A percentile compares a stretch with the other conserved stretches of the same genome.
These are phyloP conservation scores for Nyctibius grandis DNA, from an alignment of 2,797 vertebrate species.

Conservation along the genomic window DNA sequence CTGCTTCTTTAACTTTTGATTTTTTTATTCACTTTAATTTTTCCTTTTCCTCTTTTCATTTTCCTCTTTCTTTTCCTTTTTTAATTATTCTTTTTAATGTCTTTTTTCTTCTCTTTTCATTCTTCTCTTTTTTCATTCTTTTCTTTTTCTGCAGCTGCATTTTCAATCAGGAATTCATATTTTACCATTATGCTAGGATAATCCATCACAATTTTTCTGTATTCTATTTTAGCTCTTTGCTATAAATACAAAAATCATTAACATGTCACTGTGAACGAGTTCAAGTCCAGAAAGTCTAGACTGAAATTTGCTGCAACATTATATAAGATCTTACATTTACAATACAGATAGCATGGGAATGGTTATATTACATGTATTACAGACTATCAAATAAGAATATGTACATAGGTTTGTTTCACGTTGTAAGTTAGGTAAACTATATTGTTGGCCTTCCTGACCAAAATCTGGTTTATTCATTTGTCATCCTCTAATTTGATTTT, in stretches of 20 bases:
- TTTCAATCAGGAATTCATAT: neutral
- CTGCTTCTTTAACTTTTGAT: neutral
- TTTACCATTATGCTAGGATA: neutral
- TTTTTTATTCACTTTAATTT: neutral
- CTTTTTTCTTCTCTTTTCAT: neutral
- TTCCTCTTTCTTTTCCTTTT: neutral
- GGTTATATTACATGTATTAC: neutral
- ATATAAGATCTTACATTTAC: neutral
- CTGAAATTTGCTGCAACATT: neutral
- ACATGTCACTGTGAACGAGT: neutral
- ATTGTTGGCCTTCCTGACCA: neutral
- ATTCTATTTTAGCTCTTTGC: neutral
- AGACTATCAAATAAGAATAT: neutral
- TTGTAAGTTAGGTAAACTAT: slow-evolving; percentile 12
- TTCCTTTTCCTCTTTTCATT: no score
- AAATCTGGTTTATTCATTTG: slow-evolving; percentile 14
- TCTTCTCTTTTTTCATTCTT: neutral
- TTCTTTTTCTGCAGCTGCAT: neutral
- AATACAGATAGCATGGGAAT: neutral
- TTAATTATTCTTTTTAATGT: neutral
- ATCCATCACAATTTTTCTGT: neutral
- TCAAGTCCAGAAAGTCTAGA: neutral
- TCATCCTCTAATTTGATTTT: neutral
- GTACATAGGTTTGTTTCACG: neutral
- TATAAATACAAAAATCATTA: neutral